Conservation (phyloP, 1,140 invertebrate genomes). For the Drosophila miranda region DNA sequence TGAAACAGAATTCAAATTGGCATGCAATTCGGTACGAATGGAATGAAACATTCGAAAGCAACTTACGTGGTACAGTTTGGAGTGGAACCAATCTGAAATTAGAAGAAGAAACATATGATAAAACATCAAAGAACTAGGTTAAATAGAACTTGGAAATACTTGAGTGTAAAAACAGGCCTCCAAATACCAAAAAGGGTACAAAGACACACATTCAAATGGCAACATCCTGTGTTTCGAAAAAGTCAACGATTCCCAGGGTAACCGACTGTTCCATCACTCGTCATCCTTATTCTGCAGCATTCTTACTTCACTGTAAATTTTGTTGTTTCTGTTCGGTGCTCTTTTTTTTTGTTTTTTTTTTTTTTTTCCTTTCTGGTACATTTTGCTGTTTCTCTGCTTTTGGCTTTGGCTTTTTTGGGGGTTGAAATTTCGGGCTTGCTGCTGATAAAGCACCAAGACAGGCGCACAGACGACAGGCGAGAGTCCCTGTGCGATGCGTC, state of each 20-base stretch:
- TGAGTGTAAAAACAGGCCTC: too few species aligned
- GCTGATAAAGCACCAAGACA: conserved; percentile 61
- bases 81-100: too few species aligned
- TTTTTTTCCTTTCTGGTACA: neutral
- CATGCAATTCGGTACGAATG: too few species aligned
- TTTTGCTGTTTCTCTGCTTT: conserved; percentile 2
- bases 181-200: too few species aligned
- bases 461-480: conserved; percentile 60
- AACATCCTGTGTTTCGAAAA: too few species aligned
- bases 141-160: too few species aligned
- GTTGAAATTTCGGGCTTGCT: conserved; percentile 66
- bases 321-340: conserved; percentile 21
- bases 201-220: too few species aligned
- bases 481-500: conserved; percentile 21
- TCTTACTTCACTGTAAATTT: conserved; percentile 39
- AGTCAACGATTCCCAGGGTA: conserved; percentile 2
- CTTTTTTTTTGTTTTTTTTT: conserved; percentile 17
- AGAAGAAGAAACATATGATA: too few species aligned
- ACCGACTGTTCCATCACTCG: neutral
- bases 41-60: too few species aligned
- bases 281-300: conserved; percentile 4
- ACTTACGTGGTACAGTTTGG: too few species aligned
- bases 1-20: too few species aligned
- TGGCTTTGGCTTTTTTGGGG: conserved; percentile 63
- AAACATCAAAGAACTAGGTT: too few species aligned